Conservation (phyloP, 2,888 invertebrate species). For the Euzophera pinguis region DNA sequence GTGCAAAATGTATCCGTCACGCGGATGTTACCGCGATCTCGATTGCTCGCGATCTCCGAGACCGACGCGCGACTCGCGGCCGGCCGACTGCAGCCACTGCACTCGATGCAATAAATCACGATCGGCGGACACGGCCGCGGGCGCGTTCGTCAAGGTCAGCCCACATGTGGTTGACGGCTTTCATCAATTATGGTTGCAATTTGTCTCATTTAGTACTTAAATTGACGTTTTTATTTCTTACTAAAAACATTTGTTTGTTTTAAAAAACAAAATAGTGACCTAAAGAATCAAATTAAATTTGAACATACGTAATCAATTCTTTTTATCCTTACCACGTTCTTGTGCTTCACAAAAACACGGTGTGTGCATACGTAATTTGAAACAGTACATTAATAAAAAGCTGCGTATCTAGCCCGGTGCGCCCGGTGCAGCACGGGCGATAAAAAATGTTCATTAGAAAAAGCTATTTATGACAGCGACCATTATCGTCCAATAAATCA, state of each 20-base stretch:
- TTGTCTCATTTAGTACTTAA: conserved; percentile 13
- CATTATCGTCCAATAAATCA: conserved; percentile 80
- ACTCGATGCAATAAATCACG: conserved; percentile 45
- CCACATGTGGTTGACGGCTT: conserved; percentile 56
- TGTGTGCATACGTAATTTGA: conserved; percentile 57
- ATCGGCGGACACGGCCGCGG: conserved; percentile 20
- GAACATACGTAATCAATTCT: background rate
- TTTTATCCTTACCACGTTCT: background rate
- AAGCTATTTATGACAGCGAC: conserved; percentile 78
- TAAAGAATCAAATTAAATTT: no score
- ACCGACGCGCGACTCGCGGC: background rate
- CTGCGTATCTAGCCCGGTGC: conserved; percentile 52
- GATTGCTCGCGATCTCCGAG: conserved; percentile 7
- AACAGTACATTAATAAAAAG: conserved; percentile 61
- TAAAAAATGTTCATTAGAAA: conserved; percentile 71
- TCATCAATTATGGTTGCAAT: conserved; percentile 10
- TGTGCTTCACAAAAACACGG: conserved; percentile 35
- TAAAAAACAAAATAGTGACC: no score
- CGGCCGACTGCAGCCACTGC: conserved; percentile 35
- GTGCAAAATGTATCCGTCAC: conserved; percentile 39
- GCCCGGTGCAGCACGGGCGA: conserved; percentile 40
- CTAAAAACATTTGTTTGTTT: no score
- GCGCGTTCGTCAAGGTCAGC: conserved; percentile 64
- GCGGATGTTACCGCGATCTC: conserved; percentile 23
- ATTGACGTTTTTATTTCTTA: background rate